Evolutionary conservation across 1,140 invertebrate species (phyloP).

Genomic region (Cephus cinctus): DNA sequence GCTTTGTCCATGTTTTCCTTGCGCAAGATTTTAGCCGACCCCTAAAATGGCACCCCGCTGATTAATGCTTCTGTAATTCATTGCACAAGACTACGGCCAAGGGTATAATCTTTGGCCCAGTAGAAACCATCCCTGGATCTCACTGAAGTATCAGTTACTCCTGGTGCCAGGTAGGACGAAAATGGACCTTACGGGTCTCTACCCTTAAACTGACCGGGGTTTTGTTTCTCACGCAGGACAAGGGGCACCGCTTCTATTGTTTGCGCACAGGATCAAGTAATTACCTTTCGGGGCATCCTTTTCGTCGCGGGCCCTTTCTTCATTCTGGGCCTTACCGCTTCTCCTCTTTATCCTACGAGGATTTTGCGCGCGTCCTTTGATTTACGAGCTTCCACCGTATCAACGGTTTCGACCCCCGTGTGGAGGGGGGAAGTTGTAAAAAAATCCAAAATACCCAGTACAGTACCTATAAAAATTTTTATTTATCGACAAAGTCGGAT

Average conservation of each 20-base stretch:
- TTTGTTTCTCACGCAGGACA: slow-evolving; percentile 52
- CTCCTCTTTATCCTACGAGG: no score
- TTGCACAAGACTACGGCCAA: slow-evolving; percentile 49
- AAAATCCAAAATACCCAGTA: no score
- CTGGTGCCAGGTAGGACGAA: slow-evolving; percentile 19
- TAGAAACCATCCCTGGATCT: not conserved
- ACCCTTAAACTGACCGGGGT: slow-evolving; percentile 32
- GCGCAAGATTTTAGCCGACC: slow-evolving; percentile 32
- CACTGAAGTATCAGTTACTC: slow-evolving; percentile 11
- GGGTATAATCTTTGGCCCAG: slow-evolving; percentile 39
- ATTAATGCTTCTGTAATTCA: slow-evolving; percentile 53
- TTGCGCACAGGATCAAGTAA: slow-evolving; percentile 52
- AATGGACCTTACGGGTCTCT: slow-evolving; percentile 23
- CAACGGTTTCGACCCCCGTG: no score
- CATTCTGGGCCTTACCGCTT: no score
- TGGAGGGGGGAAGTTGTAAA: no score
- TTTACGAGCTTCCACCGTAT: not conserved
- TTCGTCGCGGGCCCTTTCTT: no score
- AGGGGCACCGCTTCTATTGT: slow-evolving; percentile 45
- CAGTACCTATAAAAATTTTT: no score
- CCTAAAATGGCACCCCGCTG: slow-evolving; percentile 35
- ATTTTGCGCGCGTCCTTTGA: no score
- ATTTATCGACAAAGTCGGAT: no score
- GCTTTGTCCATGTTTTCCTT: slow-evolving; percentile 16
- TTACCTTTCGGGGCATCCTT: slow-evolving; percentile 43